Conservation (phyloP, 2,797 vertebrate genomes). For the Poeciliopsis infans region DNA sequence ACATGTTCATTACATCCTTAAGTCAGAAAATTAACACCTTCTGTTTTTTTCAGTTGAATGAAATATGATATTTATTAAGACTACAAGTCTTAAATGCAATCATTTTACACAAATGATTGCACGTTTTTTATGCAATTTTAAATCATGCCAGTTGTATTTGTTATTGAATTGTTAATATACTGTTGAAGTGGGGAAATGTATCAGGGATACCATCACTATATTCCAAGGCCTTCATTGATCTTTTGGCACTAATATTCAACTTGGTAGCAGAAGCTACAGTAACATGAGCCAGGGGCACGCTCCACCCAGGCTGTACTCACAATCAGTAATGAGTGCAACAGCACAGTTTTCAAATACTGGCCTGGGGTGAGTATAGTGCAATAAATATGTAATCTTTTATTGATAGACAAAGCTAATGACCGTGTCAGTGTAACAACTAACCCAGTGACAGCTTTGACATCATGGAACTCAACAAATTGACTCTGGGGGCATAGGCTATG, state of each 20-base stretch:
- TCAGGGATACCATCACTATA: constrained; percentile 37
- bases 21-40: background rate
- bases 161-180: background rate
- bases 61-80: background rate
- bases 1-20: background rate
- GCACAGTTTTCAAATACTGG: constrained; percentile 33
- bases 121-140: background rate
- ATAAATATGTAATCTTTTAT: constrained; percentile 43
- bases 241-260: constrained; percentile 53
- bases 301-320: constrained; percentile 27
- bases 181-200: constrained; percentile 10
- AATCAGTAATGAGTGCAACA: constrained; percentile 33
- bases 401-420: constrained; percentile 44
- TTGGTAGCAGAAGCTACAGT: constrained; percentile 51
- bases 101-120: background rate
- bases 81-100: background rate
- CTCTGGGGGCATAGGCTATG: constrained; percentile 5
- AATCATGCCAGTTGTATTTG: background rate
- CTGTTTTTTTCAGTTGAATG: background rate
- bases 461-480: constrained; percentile 9
- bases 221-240: constrained; percentile 71
- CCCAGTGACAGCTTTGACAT: constrained; percentile 25
- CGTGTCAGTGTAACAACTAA: constrained; percentile 39
- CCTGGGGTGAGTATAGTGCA: constrained; percentile 30
- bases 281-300: constrained; percentile 54